Percentiles rank a stretch among this genome's conserved stretches.
phyloP scores from a whole-genome alignment of 2,888 invertebrate species.

The Leuctra nigra region DNA sequence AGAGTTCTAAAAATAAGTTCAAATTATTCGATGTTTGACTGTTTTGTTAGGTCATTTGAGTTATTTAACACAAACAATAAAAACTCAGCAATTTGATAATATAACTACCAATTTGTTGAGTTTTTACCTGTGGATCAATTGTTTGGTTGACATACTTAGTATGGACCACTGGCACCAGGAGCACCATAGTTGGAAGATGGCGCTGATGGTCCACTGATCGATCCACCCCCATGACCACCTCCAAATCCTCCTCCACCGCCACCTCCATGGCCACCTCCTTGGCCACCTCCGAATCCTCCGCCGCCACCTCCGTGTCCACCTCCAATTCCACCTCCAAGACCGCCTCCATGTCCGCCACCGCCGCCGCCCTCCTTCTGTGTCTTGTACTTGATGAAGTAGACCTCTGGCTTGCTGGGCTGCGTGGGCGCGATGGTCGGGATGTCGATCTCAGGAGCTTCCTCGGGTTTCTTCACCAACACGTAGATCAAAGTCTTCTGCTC shows the following conservation, averaged over 20 bases:
- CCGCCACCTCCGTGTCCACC: background rate
- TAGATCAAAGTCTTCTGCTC: constrained; percentile 79
- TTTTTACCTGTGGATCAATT: background rate
- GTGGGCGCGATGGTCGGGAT: constrained; percentile 73
- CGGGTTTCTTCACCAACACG: constrained; percentile 82
- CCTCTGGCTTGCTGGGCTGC: constrained; percentile 82
- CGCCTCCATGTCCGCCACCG: constrained; percentile 6
- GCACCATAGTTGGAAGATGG: constrained; percentile 21
- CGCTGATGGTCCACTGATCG: constrained; percentile 29
- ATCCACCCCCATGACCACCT: constrained; percentile 35
- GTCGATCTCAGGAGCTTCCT: constrained; percentile 72
- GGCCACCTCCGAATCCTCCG: background rate
- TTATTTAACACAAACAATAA: no score
- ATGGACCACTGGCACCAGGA: constrained; percentile 37
- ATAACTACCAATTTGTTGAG: no score
- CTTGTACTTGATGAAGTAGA: constrained; percentile 83
- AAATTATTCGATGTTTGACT: no score
- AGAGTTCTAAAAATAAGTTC: no score
- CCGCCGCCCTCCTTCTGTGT: constrained; percentile 45
- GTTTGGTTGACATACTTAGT: background rate
- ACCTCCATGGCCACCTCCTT: constrained; percentile 29
- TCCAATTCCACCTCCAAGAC: background rate
- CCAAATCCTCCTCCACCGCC: constrained; percentile 36
- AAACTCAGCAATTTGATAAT: no score
- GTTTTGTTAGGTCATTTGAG: no score